Conservation (phyloP, 2,113 vertebrate species). For the Calidris pygmaea region DNA sequence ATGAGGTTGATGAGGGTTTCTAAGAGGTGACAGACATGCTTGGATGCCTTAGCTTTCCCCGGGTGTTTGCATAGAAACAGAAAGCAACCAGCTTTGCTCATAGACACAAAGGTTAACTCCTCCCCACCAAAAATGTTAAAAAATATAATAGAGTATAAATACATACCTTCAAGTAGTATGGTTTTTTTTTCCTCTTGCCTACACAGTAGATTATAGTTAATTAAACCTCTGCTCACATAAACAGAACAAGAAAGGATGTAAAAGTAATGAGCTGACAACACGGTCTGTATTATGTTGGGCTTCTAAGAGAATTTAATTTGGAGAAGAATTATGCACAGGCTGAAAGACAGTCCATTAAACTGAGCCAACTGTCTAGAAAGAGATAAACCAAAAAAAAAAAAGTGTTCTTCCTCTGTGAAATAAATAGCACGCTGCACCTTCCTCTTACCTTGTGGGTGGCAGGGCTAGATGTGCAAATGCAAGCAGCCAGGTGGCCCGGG, state of each 20-base stretch:
- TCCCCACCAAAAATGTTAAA: background rate
- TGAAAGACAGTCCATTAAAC: constrained; percentile 80
- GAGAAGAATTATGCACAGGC: constrained; percentile 79
- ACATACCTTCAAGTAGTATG: constrained; percentile 25
- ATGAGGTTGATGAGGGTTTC: background rate
- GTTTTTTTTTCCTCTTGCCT: constrained; percentile 50
- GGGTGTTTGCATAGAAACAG: background rate
- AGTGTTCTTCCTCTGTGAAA: constrained; percentile 58
- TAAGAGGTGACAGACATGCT: background rate
- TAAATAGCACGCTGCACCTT: constrained; percentile 11
- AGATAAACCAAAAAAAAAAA: constrained; percentile 74
- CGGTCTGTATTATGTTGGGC: constrained; percentile 73
- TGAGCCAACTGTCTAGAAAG: constrained; percentile 79
- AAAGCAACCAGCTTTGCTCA: background rate
- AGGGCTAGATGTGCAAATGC: background rate
- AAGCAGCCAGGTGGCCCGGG: background rate
- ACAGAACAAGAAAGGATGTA: constrained; percentile 80
- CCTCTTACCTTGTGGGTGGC: background rate
- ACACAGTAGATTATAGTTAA: constrained; percentile 78
- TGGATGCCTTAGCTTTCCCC: background rate
- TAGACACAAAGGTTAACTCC: background rate
- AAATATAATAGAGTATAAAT: constrained; percentile 21
- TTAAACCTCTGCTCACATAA: constrained; percentile 80
- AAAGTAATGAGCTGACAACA: constrained; percentile 83
- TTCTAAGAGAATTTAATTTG: constrained; percentile 83